These are phyloP conservation scores for Metaphire vulgaris DNA, from an alignment of 1,140 invertebrate genomes.

Conservation along the genomic window DNA sequence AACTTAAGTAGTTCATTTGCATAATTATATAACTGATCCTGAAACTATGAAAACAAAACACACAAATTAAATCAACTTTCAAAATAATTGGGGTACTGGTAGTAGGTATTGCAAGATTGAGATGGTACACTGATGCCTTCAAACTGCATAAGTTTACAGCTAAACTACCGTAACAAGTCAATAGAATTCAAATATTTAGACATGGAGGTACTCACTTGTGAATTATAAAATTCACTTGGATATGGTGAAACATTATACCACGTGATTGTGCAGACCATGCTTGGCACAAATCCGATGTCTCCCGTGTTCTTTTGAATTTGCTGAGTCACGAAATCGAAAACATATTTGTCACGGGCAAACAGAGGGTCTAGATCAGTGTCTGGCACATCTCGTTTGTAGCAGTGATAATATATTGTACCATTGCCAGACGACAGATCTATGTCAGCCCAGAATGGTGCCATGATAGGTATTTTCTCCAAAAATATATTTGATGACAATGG, in stretches of 20 bases:
- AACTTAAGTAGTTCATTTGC: too few relatives aligned
- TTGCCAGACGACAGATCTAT: conserved; percentile 1
- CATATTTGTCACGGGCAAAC: not conserved
- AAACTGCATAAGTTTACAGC: too few relatives aligned
- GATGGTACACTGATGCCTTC: too few relatives aligned
- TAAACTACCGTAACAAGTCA: too few relatives aligned
- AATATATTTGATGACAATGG: not conserved
- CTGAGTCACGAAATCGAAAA: not conserved
- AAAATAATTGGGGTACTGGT: too few relatives aligned
- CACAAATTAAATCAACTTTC: too few relatives aligned
- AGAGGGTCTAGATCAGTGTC: not conserved
- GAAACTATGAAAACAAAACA: too few relatives aligned
- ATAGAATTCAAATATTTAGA: too few relatives aligned
- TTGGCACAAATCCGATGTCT: not conserved
- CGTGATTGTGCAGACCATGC: conserved; percentile 17
- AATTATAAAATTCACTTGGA: conserved; percentile 5
- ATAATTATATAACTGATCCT: too few relatives aligned
- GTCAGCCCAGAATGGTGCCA: conserved; percentile 11
- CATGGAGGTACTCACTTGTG: too few relatives aligned
- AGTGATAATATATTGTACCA: conserved; percentile 8
- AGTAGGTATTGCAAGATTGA: too few relatives aligned
- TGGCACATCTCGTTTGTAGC: conserved; percentile 10
- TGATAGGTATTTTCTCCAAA: not conserved
- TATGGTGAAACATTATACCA: conserved; percentile 14
- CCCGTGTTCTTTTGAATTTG: conserved; percentile 3